Evolutionary conservation across 2,888 invertebrate species (phyloP).

Genomic region (Dioctria linearis): DNA sequence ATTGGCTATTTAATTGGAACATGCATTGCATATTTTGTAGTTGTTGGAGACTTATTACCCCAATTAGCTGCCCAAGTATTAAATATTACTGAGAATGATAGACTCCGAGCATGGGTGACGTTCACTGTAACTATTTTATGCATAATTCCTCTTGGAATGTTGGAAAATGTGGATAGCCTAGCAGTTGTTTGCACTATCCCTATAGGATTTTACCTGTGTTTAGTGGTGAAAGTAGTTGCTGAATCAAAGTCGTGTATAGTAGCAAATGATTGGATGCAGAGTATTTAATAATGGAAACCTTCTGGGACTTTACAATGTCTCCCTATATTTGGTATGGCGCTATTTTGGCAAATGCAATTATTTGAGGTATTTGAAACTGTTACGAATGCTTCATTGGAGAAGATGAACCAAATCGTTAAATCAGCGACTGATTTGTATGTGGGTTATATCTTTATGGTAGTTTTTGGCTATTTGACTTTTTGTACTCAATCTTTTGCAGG

Average conservation of each 20-base stretch:
- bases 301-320: conserved; percentile 91
- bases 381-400: conserved; percentile 88
- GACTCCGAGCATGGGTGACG: conserved; percentile 79
- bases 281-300: conserved; percentile 86
- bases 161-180: conserved; percentile 91
- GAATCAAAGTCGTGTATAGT: conserved; percentile 85
- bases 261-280: conserved; percentile 80
- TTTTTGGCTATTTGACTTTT: conserved; percentile 93
- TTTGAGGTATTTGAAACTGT: conserved; percentile 95
- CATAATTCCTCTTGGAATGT: conserved; percentile 89
- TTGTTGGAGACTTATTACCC: conserved; percentile 97
- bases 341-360: conserved; percentile 96
- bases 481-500: conserved; percentile 83
- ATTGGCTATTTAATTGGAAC: conserved; percentile 96
- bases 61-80: conserved; percentile 88
- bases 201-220: conserved; percentile 90
- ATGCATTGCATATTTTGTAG: conserved; percentile 96
- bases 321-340: conserved; percentile 96
- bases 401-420: conserved; percentile 89
- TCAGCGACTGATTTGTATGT: conserved; percentile 94
- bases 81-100: conserved; percentile 78
- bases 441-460: conserved; percentile 92
- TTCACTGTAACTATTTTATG: conserved; percentile 83
- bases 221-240: conserved; percentile 87
- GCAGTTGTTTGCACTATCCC: conserved; percentile 91